phyloP scores from a whole-genome alignment of 2,113 vertebrate species.

The Odontophorus gujanensis region DNA sequence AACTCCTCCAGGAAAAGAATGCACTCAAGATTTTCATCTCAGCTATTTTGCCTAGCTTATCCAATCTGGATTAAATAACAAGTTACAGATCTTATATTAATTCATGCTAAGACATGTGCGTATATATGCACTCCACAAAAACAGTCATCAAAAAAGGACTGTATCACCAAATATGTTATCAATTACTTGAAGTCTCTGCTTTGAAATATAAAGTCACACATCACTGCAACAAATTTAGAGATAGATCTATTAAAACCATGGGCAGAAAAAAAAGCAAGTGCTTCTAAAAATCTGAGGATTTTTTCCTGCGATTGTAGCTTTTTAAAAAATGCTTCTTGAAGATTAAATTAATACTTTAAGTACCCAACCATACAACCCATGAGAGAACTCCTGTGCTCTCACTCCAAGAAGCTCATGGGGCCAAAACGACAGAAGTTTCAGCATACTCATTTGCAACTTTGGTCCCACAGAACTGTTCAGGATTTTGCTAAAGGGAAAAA shows the following conservation, averaged over 20 bases:
- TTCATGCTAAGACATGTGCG: not conserved
- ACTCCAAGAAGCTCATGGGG: not conserved
- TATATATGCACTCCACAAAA: not conserved
- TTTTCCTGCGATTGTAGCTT: not conserved
- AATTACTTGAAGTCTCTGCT: not conserved
- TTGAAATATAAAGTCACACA: not conserved
- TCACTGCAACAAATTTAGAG: not conserved
- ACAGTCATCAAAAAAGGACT: not conserved
- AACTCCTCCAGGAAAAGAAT: not conserved
- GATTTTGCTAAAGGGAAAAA: not conserved
- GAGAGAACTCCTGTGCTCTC: not conserved
- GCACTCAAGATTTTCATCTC: not conserved
- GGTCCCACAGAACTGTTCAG: fast-evolving
- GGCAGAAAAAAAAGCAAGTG: not conserved
- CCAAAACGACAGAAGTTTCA: not conserved
- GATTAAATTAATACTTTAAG: not conserved
- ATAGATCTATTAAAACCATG: fast-evolving
- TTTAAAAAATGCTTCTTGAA: not conserved
- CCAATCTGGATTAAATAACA: not conserved
- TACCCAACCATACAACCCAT: not conserved
- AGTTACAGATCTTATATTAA: not conserved
- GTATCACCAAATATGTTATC: not conserved
- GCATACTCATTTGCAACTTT: not conserved
- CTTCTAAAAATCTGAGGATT: not conserved
- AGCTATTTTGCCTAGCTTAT: not conserved